phyloP scores from a whole-genome alignment of 2,797 vertebrate species.

The Hozukius guyotensis region DNA sequence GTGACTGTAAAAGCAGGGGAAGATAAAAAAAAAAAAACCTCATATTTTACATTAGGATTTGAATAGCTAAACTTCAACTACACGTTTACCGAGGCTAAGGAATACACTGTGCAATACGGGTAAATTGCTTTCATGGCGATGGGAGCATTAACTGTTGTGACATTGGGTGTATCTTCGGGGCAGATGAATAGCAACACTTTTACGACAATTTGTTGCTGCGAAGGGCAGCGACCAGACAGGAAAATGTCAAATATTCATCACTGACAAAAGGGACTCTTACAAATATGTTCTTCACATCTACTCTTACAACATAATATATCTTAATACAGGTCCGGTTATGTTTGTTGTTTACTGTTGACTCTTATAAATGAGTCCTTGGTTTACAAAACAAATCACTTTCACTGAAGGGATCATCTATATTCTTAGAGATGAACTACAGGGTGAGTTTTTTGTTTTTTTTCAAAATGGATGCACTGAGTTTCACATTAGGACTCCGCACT shows the following conservation, averaged over 20 bases:
- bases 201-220: not conserved
- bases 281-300: not conserved
- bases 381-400: conserved; percentile 32
- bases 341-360: conserved; percentile 20
- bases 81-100: not conserved
- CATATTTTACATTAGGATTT: conserved; percentile 20
- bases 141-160: not conserved
- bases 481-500: conserved; percentile 12
- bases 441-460: not conserved
- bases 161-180: not conserved
- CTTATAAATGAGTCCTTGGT: conserved; percentile 38
- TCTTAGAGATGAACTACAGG: conserved; percentile 7
- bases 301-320: conserved; percentile 8
- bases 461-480: conserved; percentile 8
- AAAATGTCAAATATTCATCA: conserved; percentile 18
- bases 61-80: conserved; percentile 1
- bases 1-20: not conserved
- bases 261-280: not conserved
- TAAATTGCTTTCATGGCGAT: conserved; percentile 4
- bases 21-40: not conserved
- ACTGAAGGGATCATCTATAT: conserved; percentile 28
- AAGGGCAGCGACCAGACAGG: not conserved
- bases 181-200: conserved; percentile 2
- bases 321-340: not conserved
- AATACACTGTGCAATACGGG: not conserved